Conservation (phyloP, 2,113 vertebrate genomes). For the Trachemys scripta region DNA sequence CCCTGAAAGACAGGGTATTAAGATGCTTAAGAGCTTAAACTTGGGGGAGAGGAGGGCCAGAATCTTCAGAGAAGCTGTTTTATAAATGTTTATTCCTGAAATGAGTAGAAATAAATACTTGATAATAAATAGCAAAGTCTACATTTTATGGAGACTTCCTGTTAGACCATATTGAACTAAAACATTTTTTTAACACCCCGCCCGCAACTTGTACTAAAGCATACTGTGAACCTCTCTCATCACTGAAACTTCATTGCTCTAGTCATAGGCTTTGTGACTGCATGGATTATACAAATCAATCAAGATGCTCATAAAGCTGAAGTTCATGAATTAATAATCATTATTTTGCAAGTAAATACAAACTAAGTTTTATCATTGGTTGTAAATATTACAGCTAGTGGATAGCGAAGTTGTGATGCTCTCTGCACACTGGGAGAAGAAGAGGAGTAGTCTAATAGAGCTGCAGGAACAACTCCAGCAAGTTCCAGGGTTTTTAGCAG, state of each 20-base stretch:
- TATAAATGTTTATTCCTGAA: background rate
- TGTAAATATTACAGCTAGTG: constrained; percentile 80
- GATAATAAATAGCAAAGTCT: background rate
- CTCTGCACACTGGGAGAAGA: constrained; percentile 94
- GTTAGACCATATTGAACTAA: background rate
- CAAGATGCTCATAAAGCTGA: background rate
- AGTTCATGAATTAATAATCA: background rate
- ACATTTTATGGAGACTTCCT: background rate
- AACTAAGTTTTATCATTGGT: background rate
- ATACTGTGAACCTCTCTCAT: background rate
- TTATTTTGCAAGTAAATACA: background rate
- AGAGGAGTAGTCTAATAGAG: constrained; percentile 82
- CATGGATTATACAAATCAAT: background rate
- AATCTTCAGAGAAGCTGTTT: background rate
- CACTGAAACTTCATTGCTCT: background rate
- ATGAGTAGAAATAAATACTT: background rate
- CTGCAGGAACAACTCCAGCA: constrained; percentile 92
- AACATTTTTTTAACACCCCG: background rate
- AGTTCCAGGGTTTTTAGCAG: constrained; percentile 86
- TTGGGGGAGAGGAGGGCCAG: background rate
- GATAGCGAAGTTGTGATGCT: constrained; percentile 96
- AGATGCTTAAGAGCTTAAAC: background rate
- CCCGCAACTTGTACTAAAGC: background rate
- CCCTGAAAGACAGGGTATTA: background rate
- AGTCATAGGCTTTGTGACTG: background rate